Evolutionary conservation across 2,113 vertebrate species (phyloP).

Genomic region (Columbina picui): DNA sequence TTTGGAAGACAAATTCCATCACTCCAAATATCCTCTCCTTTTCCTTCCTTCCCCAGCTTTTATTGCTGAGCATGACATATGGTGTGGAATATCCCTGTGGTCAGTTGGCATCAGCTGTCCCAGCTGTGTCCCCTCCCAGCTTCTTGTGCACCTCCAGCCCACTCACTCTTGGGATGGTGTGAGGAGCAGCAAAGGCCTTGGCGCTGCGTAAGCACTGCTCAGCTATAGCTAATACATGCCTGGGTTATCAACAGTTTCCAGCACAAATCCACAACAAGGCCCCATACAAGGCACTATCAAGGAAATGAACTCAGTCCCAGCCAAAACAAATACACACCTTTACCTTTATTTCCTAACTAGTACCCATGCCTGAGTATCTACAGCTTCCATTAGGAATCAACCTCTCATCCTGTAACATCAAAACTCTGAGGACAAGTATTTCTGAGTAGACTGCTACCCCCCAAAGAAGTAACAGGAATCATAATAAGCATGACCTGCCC

Average conservation of each 20-base stretch:
- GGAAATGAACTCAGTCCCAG: background rate
- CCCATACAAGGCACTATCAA: background rate
- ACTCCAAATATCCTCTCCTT: background rate
- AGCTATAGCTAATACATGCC: background rate
- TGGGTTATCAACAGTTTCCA: background rate
- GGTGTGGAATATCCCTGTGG: background rate
- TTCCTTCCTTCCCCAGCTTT: background rate
- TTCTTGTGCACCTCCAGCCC: background rate
- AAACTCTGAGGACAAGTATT: background rate
- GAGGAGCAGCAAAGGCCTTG: background rate
- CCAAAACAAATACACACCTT: background rate
- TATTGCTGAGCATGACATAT: background rate
- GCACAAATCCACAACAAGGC: background rate
- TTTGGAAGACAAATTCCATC: background rate
- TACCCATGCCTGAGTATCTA: background rate
- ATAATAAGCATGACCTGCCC: background rate
- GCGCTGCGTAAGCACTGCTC: fast-evolving
- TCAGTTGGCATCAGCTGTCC: background rate
- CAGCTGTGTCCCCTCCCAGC: background rate
- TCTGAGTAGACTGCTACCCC: background rate
- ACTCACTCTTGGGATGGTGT: background rate
- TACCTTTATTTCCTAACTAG: background rate
- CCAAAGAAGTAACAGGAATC: background rate
- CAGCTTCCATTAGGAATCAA: background rate
- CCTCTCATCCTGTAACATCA: background rate